Evolutionary conservation across 2,113 vertebrate species (phyloP).

Genomic region (Neomonachus schauinslandi): DNA sequence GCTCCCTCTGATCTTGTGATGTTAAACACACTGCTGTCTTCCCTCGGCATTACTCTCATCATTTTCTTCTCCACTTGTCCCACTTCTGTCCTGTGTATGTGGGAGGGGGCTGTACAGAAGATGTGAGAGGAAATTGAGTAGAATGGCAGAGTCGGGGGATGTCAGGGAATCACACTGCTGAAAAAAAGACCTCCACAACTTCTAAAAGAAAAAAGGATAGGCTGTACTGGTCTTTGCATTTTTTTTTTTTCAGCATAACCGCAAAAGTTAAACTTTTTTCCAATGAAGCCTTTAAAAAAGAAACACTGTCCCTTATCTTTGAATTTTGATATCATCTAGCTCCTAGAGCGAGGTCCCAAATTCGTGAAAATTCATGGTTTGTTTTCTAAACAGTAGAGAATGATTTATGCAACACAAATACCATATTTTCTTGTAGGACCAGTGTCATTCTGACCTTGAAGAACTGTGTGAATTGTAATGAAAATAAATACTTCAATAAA

Average conservation of each 20-base stretch:
- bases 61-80: constrained; percentile 84
- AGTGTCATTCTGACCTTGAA: constrained; percentile 74
- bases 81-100: constrained; percentile 78
- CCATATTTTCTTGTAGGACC: constrained; percentile 60
- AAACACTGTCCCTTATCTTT: constrained; percentile 54
- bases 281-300: constrained; percentile 63
- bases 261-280: constrained; percentile 74
- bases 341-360: constrained; percentile 23
- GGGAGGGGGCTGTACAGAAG: constrained; percentile 70
- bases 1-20: constrained; percentile 85
- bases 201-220: constrained; percentile 79
- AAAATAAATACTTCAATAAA: constrained; percentile 76
- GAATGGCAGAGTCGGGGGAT: constrained; percentile 79
- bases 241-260: constrained; percentile 64
- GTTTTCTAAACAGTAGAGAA: constrained; percentile 66
- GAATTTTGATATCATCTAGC: constrained; percentile 57
- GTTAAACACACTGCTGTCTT: constrained; percentile 79
- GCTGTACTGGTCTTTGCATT: constrained; percentile 74
- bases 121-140: constrained; percentile 76
- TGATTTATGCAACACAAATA: constrained; percentile 64
- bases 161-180: constrained; percentile 76
- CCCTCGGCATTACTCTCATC: constrained; percentile 81
- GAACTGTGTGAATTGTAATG: constrained; percentile 66
- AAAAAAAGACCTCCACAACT: constrained; percentile 71
- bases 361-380: constrained; percentile 64